phyloP scores from a whole-genome alignment of 2,797 vertebrate species.

The Falco peregrinus region DNA sequence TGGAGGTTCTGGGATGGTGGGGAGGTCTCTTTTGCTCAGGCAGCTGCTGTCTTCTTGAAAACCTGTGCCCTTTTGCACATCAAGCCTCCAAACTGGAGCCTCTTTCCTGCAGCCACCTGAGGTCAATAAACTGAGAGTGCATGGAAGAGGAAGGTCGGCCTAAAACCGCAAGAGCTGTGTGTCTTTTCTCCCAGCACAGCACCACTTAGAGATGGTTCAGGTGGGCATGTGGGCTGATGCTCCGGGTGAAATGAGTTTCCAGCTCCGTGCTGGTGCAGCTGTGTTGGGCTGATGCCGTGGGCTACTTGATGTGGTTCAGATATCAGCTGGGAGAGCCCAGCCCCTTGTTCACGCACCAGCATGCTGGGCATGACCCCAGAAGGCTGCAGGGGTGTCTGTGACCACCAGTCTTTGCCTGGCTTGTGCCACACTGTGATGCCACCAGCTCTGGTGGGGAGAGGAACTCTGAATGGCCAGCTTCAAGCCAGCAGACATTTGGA shows the following conservation, averaged over 20 bases:
- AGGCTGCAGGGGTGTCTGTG: neutral
- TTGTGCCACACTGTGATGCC: neutral
- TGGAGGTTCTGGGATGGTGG: neutral
- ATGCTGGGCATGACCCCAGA: neutral
- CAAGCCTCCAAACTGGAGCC: neutral
- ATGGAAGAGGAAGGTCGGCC: neutral
- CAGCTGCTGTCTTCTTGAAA: neutral
- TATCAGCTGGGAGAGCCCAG: neutral
- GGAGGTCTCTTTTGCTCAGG: neutral
- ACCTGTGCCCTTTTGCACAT: neutral
- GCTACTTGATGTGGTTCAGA: neutral
- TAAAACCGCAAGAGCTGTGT: neutral
- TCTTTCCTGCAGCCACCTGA: neutral
- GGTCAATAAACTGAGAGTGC: neutral
- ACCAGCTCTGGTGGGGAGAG: neutral
- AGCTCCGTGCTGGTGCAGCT: neutral
- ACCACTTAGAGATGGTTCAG: neutral
- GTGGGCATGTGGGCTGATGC: neutral
- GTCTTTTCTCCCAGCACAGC: neutral
- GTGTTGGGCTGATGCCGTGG: neutral
- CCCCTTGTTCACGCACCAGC: neutral
- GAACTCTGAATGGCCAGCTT: neutral
- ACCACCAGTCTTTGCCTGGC: neutral
- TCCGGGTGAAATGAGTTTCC: neutral
- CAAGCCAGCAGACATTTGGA: rapidly evolving